These are phyloP conservation scores for Lycopodina hypogea DNA, from an alignment of 37 sponge, comb jelly and placozoan species.

Conservation along the genomic window DNA sequence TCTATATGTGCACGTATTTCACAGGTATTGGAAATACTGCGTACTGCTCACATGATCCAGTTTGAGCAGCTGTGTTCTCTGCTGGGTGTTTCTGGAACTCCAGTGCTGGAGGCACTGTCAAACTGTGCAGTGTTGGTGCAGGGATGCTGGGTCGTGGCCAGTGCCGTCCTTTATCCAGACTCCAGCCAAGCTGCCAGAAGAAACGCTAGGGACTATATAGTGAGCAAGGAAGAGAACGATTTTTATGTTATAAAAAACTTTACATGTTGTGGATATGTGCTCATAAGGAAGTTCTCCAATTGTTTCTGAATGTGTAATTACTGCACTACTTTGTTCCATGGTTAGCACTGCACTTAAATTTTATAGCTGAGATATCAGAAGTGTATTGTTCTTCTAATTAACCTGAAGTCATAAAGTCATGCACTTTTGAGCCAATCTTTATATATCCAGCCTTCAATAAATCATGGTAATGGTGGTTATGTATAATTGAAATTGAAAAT, in stretches of 20 bases:
- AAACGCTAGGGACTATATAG: constrained; percentile 64
- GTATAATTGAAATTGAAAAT: too few species aligned
- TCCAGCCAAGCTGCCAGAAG: constrained; percentile 5
- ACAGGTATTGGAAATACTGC: constrained; percentile 16
- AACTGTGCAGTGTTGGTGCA: constrained; percentile 60
- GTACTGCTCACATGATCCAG: constrained; percentile 33
- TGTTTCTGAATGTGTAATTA: too few species aligned
- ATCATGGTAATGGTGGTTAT: too few species aligned
- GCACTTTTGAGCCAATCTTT: too few species aligned
- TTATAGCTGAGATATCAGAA: too few species aligned
- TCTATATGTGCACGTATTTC: too few species aligned
- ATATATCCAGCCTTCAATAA: too few species aligned
- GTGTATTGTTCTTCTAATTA: too few species aligned
- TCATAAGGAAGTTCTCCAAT: constrained; percentile 10
- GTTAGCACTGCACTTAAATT: too few species aligned
- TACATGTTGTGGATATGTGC: constrained; percentile 38
- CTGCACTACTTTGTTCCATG: too few species aligned
- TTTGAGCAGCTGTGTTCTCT: constrained; percentile 51
- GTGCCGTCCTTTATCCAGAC: constrained; percentile 25
- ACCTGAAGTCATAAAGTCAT: too few species aligned
- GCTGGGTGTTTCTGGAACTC: constrained; percentile 23
- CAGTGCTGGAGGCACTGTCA: constrained; percentile 41
- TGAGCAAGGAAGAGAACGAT: constrained; percentile 16
- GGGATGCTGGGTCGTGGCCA: constrained; percentile 77
- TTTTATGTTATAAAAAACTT: not conserved